These are phyloP conservation scores for Sepioteuthis lessoniana DNA, from an alignment of 2,888 invertebrate species.

Conservation along the genomic window DNA sequence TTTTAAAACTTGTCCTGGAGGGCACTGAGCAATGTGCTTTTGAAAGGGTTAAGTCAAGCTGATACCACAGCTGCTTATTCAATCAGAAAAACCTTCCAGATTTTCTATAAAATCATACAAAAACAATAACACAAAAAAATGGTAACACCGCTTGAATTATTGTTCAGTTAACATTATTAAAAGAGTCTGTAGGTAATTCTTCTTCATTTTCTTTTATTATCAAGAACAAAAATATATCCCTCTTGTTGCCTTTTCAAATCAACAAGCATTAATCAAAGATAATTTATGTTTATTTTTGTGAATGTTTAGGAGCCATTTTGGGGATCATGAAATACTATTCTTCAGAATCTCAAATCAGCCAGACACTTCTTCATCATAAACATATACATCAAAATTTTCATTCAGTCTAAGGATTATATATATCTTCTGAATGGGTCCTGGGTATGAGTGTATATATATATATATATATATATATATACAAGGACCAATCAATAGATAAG, in stretches of 20 bases:
- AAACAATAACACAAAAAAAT: neutral
- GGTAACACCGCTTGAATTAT: neutral
- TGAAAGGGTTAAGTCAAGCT: neutral
- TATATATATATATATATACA: no score
- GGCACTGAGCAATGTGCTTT: neutral
- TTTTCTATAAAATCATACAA: neutral
- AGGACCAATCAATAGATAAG: no score
- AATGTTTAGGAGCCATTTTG: no score
- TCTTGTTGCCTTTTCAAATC: neutral
- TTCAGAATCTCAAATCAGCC: no score
- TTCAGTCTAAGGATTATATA: no score
- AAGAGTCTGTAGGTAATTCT: neutral
- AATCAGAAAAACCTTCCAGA: neutral
- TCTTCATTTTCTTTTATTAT: neutral
- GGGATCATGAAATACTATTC: no score
- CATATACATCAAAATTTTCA: no score
- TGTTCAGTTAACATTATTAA: neutral
- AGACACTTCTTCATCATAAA: no score
- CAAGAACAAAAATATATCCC: neutral
- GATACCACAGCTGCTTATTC: neutral
- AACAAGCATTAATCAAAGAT: neutral
- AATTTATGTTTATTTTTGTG: no score
- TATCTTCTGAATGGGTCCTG: no score
- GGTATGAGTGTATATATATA: no score
- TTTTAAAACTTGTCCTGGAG: neutral